Base-by-base conservation (phyloP, 2,888 invertebrate genomes). In the Helleia helle region DNA sequence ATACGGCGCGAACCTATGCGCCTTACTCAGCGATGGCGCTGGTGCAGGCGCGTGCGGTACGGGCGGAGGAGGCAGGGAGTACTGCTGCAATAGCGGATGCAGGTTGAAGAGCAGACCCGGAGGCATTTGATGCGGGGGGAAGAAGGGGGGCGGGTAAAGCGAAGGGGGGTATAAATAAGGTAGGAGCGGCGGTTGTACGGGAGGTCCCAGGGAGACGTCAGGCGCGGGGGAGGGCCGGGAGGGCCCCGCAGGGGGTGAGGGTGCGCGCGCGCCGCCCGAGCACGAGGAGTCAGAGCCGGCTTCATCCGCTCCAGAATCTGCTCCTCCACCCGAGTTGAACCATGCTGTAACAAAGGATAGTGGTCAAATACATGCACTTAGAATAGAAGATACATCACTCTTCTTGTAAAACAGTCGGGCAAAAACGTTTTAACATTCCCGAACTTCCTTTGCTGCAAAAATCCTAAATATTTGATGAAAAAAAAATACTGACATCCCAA, bases 111-210 rank as follows among this genome's bases (percentile, higher is more conserved):
- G 87, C 58, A 96, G 87, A 49, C 94, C 92, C 27, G 93, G 94
- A 54, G 93, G 93, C 83, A 93, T 90, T 45, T 90, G 91, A 47
- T 89, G 89, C 41, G 91, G 92, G 41, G 93, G 93, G 64, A 91
- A 91, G 68, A 91, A 88, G 14, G 87, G 88, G 37, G 91, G 88
- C 53, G 93, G 93, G 80, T 96, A 96, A 49, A 96, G 86, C 22
- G 95, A 94, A 37, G 91, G 93, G 24, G 95, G 95, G 74, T 96
- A 97, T 40, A 97, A 90, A 86, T 97, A 97, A 54, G 97, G 96
- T 65, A 97, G 92, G 24, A 94, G 91, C 38, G 95, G 95, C 31
- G 96, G 95, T 64, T 96, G 96, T 34, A 96, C 92, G 31, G 96
- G 96, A 27, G 96, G 96, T 38, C 96, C 97, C 27, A 97, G 93